These are phyloP conservation scores for Drosophila neotestacea DNA, from an alignment of 2,888 invertebrate species.

Conservation along the genomic window DNA sequence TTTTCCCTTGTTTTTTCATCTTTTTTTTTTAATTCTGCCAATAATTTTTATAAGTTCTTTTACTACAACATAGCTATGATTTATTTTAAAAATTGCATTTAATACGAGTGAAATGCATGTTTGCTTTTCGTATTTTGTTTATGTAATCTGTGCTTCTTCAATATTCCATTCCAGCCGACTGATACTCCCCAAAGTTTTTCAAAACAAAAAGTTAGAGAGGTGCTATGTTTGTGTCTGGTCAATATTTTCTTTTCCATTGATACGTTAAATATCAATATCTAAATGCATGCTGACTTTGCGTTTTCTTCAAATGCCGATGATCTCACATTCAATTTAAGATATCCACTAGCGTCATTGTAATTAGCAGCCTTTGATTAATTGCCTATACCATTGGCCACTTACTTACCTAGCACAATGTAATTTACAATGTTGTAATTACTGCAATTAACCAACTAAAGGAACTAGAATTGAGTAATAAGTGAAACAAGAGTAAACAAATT, in stretches of 20 bases:
- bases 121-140: too few relatives aligned
- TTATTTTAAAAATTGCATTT: too few relatives aligned
- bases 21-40: too few relatives aligned
- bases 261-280: conserved; percentile 15
- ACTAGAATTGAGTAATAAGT: background rate
- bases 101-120: too few relatives aligned
- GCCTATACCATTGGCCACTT: background rate
- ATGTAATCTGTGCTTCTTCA: too few relatives aligned
- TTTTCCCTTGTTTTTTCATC: too few relatives aligned
- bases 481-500: conserved; percentile 5
- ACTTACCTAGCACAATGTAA: background rate
- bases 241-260: conserved; percentile 9
- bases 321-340: conserved; percentile 18
- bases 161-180: too few relatives aligned
- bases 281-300: conserved; percentile 18
- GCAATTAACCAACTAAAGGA: conserved; percentile 17
- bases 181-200: too few relatives aligned
- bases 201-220: background rate
- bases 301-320: conserved; percentile 29
- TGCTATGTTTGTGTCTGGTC: background rate
- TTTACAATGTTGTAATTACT: conserved; percentile 11
- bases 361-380: conserved; percentile 3
- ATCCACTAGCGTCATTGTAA: conserved; percentile 11
- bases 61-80: too few relatives aligned
- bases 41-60: too few relatives aligned